A percentile compares a stretch with the other conserved stretches of the same genome.
phyloP scores from a whole-genome alignment of 2,888 invertebrate genomes.

The Drosophila picticornis region DNA sequence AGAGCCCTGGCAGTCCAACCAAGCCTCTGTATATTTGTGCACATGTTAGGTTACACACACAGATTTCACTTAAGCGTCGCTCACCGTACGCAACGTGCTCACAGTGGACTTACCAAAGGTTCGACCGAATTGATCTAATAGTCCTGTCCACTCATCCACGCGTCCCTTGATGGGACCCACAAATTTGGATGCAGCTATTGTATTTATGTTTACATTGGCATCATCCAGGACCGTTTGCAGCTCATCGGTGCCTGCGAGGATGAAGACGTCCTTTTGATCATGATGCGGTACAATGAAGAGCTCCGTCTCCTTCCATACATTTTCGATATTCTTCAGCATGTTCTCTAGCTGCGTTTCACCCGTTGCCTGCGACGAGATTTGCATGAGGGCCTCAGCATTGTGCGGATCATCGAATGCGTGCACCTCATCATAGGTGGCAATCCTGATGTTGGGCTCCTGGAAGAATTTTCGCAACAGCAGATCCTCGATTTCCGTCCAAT shows the following conservation, averaged over 20 bases:
- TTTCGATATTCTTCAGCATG: constrained; percentile 93
- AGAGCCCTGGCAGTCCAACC: constrained; percentile 95
- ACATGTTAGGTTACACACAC: neutral
- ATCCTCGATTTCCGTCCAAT: constrained; percentile 93
- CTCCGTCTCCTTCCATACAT: constrained; percentile 92
- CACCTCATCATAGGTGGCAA: constrained; percentile 89
- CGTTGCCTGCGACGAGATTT: constrained; percentile 94
- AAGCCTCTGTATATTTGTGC: constrained; percentile 89
- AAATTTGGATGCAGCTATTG: constrained; percentile 94
- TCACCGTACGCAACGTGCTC: neutral
- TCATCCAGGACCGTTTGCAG: constrained; percentile 93
- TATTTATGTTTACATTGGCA: constrained; percentile 93
- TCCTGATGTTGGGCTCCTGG: constrained; percentile 88
- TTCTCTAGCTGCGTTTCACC: constrained; percentile 94
- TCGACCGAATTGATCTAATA: constrained; percentile 90
- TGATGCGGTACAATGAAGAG: constrained; percentile 92
- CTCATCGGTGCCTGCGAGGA: constrained; percentile 94
- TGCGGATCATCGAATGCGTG: constrained; percentile 89
- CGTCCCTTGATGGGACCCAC: constrained; percentile 93
- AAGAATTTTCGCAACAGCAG: constrained; percentile 90
- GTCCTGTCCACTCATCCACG: constrained; percentile 93
- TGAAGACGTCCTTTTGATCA: constrained; percentile 93
- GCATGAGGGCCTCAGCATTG: constrained; percentile 90
- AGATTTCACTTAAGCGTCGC: neutral
- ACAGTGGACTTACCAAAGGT: constrained; percentile 88